Base-by-base conservation (phyloP, 1,140 invertebrate genomes). In the Heliconius himera region DNA sequence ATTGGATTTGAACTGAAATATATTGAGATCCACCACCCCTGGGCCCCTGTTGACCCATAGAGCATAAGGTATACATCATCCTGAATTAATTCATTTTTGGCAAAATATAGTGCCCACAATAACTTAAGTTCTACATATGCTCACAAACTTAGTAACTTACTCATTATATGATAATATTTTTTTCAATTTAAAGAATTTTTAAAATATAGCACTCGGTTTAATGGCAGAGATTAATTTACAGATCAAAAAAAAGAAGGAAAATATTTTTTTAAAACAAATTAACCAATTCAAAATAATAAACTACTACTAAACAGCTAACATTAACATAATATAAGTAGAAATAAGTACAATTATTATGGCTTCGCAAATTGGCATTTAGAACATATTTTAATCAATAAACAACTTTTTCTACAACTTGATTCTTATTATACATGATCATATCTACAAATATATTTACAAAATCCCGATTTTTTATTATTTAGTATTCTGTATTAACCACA, bases 151-250 rank as follows among this genome's bases (percentile, higher is more conserved):
- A 71, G 29, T 71, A 71, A 38, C 3, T 41, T 49, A 51, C 51
- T 56, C n/a, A 56, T n/a, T 56, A 22, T 56, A 56, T 20, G 54
- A 56, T 11, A 56, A 22, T 9, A 22, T 56, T 56, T 56, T 56
- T 56, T 18, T 60, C 6, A 51, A 51, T 20, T 51, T 51, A 51
- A 51, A 20, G 6, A 51, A 51, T 51, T 51, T 51, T 8, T 6
- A 51, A 75, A 18, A 79, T 79, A 79, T 79, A 79, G 78, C 78
- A 79, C 78, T 71, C 60, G 13, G n/a, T 71, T 29, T 51, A 71
- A 79, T 79, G 78, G 73, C 78, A 72, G 18, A 72, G 18, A 56
- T 13, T 38, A 66, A 76, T 22, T 76, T 26, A 33, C 22, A 29
- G 26, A 66, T 66, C 8, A 22, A n/a, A 56, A 5, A 66, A 26